phyloP scores from a whole-genome alignment of 2,797 vertebrate species.

The Rhincodon typus region DNA sequence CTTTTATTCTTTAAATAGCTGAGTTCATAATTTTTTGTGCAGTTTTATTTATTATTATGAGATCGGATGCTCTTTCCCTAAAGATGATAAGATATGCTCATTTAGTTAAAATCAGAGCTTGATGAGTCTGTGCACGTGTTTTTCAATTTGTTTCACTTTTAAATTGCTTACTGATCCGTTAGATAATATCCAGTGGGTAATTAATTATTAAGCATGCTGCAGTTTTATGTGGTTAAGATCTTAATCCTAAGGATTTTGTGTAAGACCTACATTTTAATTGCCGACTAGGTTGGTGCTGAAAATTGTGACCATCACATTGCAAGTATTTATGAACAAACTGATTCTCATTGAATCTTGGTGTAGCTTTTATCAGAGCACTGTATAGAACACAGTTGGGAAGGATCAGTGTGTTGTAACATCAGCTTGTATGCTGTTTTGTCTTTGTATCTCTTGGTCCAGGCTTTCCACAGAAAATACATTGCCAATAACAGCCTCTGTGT shows the following conservation, averaged over 20 bases:
- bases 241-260: slow-evolving; percentile 63
- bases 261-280: slow-evolving; percentile 46
- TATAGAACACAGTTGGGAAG: slow-evolving; percentile 54
- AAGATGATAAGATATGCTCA: not conserved
- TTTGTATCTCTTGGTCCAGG: slow-evolving; percentile 16
- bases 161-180: not conserved
- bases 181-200: not conserved
- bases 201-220: not conserved
- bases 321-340: slow-evolving; percentile 59
- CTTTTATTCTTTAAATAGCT: not conserved
- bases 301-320: slow-evolving; percentile 47
- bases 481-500: slow-evolving; percentile 3
- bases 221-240: not conserved
- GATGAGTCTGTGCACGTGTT: not conserved
- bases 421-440: not conserved
- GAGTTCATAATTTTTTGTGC: not conserved
- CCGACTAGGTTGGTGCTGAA: slow-evolving; percentile 1
- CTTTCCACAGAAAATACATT: slow-evolving; percentile 6
- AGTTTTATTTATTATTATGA: not conserved
- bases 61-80: not conserved
- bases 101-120: not conserved
- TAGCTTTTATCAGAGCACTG: slow-evolving; percentile 55
- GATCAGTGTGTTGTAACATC: slow-evolving; percentile 43
- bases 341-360: slow-evolving; percentile 86
- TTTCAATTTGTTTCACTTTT: slow-evolving; percentile 13